A percentile compares a stretch with the other conserved stretches of the same genome.
Evolutionary conservation across 1,140 invertebrate genomes (phyloP).

Genomic region (Ceratina calcarata): DNA sequence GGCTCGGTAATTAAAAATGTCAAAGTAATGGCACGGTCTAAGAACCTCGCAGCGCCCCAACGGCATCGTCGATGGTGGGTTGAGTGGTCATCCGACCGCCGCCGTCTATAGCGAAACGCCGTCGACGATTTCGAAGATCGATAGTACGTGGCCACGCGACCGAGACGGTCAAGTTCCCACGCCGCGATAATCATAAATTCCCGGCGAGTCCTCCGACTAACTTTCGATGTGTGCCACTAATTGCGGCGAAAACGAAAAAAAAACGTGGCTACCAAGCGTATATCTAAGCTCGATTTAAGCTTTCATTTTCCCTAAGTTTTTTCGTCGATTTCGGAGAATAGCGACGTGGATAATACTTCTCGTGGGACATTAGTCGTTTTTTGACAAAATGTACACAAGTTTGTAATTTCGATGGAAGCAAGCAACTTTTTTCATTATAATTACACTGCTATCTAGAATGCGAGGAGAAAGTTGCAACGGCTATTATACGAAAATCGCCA

Average conservation of each 20-base stretch:
- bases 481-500: too few relatives aligned
- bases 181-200: slow-evolving; percentile 30
- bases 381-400: too few relatives aligned
- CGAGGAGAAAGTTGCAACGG: too few relatives aligned
- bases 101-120: slow-evolving; percentile 6
- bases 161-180: slow-evolving; percentile 30
- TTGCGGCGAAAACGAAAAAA: neutral
- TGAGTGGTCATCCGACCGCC: slow-evolving; percentile 47
- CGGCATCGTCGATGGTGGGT: slow-evolving; percentile 10
- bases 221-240: neutral
- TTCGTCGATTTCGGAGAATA: neutral
- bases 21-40: slow-evolving; percentile 57
- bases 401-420: too few relatives aligned
- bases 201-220: neutral
- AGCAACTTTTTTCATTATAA: too few relatives aligned
- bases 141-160: slow-evolving; percentile 4
- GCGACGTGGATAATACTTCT: too few relatives aligned
- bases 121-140: slow-evolving; percentile 32
- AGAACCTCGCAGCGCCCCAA: slow-evolving; percentile 35
- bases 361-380: neutral
- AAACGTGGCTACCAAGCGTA: neutral
- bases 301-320: neutral
- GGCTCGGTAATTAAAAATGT: slow-evolving; percentile 67
- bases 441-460: too few relatives aligned
- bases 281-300: neutral